Evolutionary conservation across 1,140 invertebrate genomes (phyloP).

Genomic region (Drosophila kohkoa): DNA sequence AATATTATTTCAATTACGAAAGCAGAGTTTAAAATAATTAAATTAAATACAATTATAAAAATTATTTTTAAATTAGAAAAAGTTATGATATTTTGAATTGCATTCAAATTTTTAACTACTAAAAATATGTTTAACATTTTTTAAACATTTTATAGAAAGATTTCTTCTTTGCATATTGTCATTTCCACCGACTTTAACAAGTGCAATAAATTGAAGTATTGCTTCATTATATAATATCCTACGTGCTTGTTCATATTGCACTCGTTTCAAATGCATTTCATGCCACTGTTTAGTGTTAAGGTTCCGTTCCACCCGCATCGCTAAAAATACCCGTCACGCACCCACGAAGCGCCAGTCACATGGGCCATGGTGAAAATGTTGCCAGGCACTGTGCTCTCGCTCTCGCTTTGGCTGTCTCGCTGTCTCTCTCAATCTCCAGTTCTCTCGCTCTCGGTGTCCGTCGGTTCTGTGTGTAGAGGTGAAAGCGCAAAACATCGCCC

Average conservation of each 20-base stretch:
- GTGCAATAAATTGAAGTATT: too few species aligned
- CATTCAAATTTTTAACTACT: too few species aligned
- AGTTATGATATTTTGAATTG: too few species aligned
- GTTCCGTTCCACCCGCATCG: constrained; percentile 63
- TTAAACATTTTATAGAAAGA: too few species aligned
- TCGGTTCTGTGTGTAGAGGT: constrained; percentile 38
- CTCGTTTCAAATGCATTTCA: not conserved
- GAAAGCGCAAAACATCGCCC: constrained; percentile 52
- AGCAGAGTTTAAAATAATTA: not conserved
- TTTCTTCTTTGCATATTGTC: too few species aligned
- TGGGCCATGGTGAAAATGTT: constrained; percentile 71
- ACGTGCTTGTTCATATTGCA: not conserved
- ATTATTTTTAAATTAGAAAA: too few species aligned
- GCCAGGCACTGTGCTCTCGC: constrained; percentile 37
- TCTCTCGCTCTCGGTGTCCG: constrained; percentile 9
- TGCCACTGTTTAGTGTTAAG: constrained; percentile 43
- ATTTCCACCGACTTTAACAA: too few species aligned
- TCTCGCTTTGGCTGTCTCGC: constrained; percentile 24
- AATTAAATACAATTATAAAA: too few species aligned
- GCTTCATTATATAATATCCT: too few species aligned
- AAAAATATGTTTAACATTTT: too few species aligned
- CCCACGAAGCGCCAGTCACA: constrained; percentile 70
- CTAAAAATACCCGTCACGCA: constrained; percentile 72
- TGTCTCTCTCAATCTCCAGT: not conserved
- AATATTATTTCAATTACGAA: not conserved